Conservation (phyloP, 1,140 invertebrate genomes). For the Copidosoma floridanum region DNA sequence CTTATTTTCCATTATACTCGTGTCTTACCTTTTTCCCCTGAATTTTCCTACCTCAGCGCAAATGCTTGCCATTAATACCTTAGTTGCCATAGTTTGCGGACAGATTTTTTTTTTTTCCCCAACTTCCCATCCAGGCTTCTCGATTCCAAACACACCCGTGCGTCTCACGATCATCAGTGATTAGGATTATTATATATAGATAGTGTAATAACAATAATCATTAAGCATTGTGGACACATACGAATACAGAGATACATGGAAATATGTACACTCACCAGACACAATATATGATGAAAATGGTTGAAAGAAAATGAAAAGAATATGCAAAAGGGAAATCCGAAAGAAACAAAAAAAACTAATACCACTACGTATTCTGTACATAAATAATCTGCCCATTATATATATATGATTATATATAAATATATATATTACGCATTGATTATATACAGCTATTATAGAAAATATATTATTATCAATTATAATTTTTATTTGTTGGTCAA, state of each 20-base stretch:
- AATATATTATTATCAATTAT: constrained; percentile 49
- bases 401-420: constrained; percentile 36
- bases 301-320: no score
- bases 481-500: constrained; percentile 39
- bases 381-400: constrained; percentile 48
- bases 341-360: constrained; percentile 37
- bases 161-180: no score
- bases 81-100: constrained; percentile 49
- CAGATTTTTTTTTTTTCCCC: constrained; percentile 35
- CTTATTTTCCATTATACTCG: no score
- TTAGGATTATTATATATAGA: constrained; percentile 30
- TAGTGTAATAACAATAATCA: constrained; percentile 24
- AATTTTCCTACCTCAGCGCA: constrained; percentile 30
- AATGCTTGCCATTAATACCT: constrained; percentile 48
- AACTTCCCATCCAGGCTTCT: neutral
- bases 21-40: no score
- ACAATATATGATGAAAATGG: no score
- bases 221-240: constrained; percentile 37
- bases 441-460: constrained; percentile 46
- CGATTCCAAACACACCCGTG: no score
- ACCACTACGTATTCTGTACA: constrained; percentile 50
- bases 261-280: no score
- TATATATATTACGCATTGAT: constrained; percentile 43
- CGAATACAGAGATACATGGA: constrained; percentile 6
- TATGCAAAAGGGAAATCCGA: no score